Base-by-base conservation (phyloP, 1,140 invertebrate species). In the Ostrea denselamellosa region DNA sequence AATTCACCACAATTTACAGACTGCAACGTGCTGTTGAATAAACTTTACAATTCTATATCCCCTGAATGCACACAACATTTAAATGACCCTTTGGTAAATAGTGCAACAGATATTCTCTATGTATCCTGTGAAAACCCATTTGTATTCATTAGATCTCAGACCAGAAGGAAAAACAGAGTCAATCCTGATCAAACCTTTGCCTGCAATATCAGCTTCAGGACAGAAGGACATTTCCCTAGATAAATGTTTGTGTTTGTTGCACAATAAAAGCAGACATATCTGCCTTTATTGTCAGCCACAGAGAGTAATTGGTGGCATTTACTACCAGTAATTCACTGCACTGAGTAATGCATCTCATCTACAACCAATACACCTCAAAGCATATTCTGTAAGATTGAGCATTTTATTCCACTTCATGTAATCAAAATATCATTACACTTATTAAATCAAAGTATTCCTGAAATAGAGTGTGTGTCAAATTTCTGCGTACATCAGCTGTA, bases 261-360 rank as follows among this genome's bases (percentile, higher is more conserved):
- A 77, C 68, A 77, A 62, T 62, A 62, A 62, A 62, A 62, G n/a
- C 56, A 62, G 14, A 62, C 17, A 17, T 77, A 77, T 77, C 25
- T 77, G 68, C 25, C 25, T 0, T 77, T 34, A 77, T 77, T 77
- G 68, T 77, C 68, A 77, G 68, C 25, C 68, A 28, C 25, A 34
- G 8, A 77, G 68, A 28, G 28, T 34, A 77, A 77, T 77, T 28
- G 68, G 8, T 77, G 68, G 28, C 68, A 77, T 77, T 77, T 77
- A 77, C 68, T 44, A 25, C 68, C 25, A 62, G 68, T 34, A 77
- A 77, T 77, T 77, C 28, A 77, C 68, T 77, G 68, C 68, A 77
- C 68, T 17, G 68, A 77, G 68, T 77, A 77, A 77, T 77, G 68
- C 68, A 77, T 77, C 68, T 34, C 68, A 77, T 77, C 68, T 25